phyloP scores from a whole-genome alignment of 2,888 invertebrate species.

The Nymphalis urticae region DNA sequence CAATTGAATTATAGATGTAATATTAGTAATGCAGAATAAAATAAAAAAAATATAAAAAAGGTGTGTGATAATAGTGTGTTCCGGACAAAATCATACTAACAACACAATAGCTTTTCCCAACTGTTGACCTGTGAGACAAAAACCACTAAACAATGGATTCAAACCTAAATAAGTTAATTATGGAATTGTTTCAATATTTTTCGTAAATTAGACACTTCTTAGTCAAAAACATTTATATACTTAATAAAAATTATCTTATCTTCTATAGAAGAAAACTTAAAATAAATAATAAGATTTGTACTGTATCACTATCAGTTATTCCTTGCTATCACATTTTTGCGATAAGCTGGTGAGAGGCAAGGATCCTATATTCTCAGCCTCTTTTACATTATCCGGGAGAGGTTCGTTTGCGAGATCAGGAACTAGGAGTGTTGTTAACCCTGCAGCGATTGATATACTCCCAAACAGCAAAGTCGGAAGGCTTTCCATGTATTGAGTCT shows the following conservation, averaged over 20 bases:
- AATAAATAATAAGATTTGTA: neutral
- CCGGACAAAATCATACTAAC: no score
- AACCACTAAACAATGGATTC: no score
- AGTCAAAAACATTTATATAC: no score
- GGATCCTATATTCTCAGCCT: slow-evolving; percentile 40
- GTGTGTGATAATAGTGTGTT: no score
- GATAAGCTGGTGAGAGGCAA: slow-evolving; percentile 3
- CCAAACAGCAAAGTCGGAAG: slow-evolving; percentile 69
- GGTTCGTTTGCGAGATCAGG: slow-evolving; percentile 66
- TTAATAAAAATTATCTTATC: neutral
- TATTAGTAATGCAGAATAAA: no score
- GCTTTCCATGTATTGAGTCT: slow-evolving; percentile 60
- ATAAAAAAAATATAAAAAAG: no score
- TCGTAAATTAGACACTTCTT: no score
- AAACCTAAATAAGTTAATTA: no score
- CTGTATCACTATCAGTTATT: neutral
- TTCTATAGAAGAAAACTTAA: neutral
- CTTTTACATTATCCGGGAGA: slow-evolving; percentile 59
- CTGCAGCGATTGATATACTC: slow-evolving; percentile 59
- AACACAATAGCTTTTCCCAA: no score
- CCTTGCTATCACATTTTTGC: slow-evolving; percentile 4
- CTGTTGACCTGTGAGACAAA: no score
- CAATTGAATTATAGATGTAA: no score
- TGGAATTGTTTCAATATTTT: no score
- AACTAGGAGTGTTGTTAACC: slow-evolving; percentile 57